Evolutionary conservation across 2,888 invertebrate species (phyloP), one percentile per base, ranked within the genome.

Genomic region (Entomobrya multifasciata): DNA sequence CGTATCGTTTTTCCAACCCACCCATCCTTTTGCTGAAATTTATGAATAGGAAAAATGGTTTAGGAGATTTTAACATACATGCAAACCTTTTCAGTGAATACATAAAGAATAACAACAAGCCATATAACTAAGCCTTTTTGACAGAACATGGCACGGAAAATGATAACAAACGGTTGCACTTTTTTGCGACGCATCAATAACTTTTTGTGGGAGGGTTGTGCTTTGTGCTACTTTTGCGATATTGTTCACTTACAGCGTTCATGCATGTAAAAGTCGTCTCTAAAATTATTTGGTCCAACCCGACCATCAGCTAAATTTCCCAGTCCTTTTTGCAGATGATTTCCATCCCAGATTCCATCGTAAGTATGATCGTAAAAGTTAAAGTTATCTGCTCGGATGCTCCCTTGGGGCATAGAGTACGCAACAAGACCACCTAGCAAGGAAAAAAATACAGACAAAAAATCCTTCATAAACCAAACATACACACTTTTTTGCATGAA

Each of bases 371-470:
- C 98, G 25, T 95, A 95, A 90, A 98, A 95, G 92, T 97, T 96
- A 93, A 96, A 95, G 72, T 95, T 95, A 90, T 95, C 94, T 89
- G 96, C 96, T 36, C 96, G 94, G 91, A 95, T 95, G 93, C 97
- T 96, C 15, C 97, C 97, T 92, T 97, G 96, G 15, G 96, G 96
- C 95, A 97, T 96, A 70, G 96, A 95, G 93, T 98, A 98, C 88
- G 96, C 95, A 41, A 97, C 94, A 82, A 97, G 94, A 25, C 96
- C 96, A 92, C 96, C 97, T 96, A 94, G 27, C 92, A 92, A 67
- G 49, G 20, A 49, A 72, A n/a, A n/a, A n/a, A n/a, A n/a, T n/a
- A n/a, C n/a, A n/a, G n/a, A n/a, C n/a, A n/a, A n/a, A n/a, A n/a
- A n/a, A n/a, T n/a, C n/a, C n/a, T n/a, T n/a, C n/a, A n/a, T n/a